Conservation (phyloP, 2,797 vertebrate genomes). For the Catharus ustulatus region DNA sequence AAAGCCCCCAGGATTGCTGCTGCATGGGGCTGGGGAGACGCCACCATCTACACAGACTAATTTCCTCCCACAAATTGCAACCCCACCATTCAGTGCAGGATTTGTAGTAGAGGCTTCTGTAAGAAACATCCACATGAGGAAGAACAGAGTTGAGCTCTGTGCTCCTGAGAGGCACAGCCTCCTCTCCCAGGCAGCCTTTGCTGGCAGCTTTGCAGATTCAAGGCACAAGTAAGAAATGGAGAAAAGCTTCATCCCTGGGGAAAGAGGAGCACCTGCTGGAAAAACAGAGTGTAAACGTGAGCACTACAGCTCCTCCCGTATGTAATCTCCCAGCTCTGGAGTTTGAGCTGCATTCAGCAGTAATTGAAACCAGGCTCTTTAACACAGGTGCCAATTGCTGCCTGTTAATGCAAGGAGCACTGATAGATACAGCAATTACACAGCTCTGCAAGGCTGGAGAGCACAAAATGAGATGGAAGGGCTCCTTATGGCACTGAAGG, state of each 20-base stretch:
- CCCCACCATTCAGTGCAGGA: background rate
- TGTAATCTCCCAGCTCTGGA: conserved; percentile 5
- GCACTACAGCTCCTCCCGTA: background rate
- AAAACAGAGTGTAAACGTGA: background rate
- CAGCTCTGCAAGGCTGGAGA: background rate
- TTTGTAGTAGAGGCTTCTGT: background rate
- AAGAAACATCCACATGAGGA: background rate
- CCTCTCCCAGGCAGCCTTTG: background rate
- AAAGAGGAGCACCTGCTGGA: conserved; percentile 63
- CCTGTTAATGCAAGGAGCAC: conserved; percentile 14
- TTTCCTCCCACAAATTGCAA: background rate
- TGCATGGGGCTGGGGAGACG: background rate
- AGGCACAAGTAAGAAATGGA: background rate
- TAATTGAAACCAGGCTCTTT: conserved; percentile 53
- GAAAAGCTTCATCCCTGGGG: background rate
- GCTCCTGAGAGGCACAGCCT: background rate
- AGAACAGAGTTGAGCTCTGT: background rate
- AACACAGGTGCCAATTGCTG: conserved; percentile 50
- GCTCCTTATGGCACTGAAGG: background rate
- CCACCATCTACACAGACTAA: background rate
- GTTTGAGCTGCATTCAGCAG: background rate
- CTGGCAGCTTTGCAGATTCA: background rate
- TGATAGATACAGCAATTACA: conserved; percentile 34
- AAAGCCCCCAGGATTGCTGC: background rate
- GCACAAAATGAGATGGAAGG: background rate